A percentile compares a stretch with the other conserved stretches of the same genome.
Conservation (phyloP, 1,140 invertebrate genomes). For the Drosophila melanogaster region DNA sequence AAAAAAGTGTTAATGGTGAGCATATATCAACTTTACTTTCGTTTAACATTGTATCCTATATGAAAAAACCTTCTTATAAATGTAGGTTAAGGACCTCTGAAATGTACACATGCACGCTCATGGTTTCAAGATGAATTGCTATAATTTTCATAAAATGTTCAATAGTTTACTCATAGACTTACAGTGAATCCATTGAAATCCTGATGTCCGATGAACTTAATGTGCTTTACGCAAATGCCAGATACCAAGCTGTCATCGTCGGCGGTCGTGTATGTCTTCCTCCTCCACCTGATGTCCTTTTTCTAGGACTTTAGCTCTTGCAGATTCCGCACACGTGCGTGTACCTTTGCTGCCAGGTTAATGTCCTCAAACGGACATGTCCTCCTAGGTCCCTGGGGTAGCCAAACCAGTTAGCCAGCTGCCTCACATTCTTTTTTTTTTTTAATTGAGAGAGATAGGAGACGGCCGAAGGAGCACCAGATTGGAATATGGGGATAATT, state of each 20-base stretch:
- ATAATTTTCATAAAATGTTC: background rate
- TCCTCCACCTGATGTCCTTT: background rate
- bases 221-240: background rate
- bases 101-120: background rate
- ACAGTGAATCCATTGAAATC: background rate
- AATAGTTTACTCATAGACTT: background rate
- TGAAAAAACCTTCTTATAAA: background rate
- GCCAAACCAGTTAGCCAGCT: background rate
- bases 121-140: background rate
- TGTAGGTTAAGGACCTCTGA: background rate
- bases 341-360: slow-evolving; percentile 11
- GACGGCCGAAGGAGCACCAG: slow-evolving; percentile 22
- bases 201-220: background rate
- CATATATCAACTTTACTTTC: background rate
- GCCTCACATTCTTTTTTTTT: slow-evolving; percentile 53
- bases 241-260: slow-evolving; percentile 1
- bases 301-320: background rate
- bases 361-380: slow-evolving; percentile 7
- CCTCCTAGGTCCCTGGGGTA: background rate
- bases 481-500: slow-evolving; percentile 71
- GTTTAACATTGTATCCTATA: background rate
- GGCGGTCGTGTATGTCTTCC: background rate
- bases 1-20: slow-evolving; percentile 2
- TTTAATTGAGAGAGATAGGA: slow-evolving; percentile 42
- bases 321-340: slow-evolving; percentile 14